Percentiles rank a stretch among this genome's conserved stretches.
phyloP scores from a whole-genome alignment of 2,113 vertebrate species.

The Dicentrarchus labrax region DNA sequence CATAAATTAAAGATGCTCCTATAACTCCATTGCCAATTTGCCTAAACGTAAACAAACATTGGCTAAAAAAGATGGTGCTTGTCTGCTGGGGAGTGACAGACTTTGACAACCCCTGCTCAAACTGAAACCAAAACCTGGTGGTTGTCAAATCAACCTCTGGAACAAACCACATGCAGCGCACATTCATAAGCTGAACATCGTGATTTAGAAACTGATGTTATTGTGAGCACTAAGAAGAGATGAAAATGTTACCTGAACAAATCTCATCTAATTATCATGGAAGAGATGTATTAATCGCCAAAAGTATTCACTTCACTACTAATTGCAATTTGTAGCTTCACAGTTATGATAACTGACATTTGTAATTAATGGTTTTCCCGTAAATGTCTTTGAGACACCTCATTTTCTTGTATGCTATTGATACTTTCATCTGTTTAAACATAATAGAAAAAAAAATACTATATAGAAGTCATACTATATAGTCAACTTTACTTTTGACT shows the following conservation, averaged over 20 bases:
- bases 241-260: background rate
- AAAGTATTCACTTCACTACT: background rate
- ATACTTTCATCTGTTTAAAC: no score
- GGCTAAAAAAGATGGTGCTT: background rate
- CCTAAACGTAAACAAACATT: background rate
- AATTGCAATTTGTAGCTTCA: slow-evolving; percentile 1
- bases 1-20: background rate
- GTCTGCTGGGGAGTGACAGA: background rate
- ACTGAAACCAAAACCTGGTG: background rate
- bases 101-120: background rate
- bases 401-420: background rate
- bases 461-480: no score
- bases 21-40: background rate
- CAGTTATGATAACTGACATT: slow-evolving; percentile 7
- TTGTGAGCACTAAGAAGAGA: background rate
- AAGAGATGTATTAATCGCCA: background rate
- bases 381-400: background rate
- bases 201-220: background rate
- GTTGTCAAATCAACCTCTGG: background rate
- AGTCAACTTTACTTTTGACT: no score
- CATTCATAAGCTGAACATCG: background rate
- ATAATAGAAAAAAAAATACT: no score
- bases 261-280: background rate
- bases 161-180: background rate
- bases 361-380: slow-evolving; percentile 2